phyloP scores from a whole-genome alignment of 1,140 invertebrate species.

The Platorchestia sp. region DNA sequence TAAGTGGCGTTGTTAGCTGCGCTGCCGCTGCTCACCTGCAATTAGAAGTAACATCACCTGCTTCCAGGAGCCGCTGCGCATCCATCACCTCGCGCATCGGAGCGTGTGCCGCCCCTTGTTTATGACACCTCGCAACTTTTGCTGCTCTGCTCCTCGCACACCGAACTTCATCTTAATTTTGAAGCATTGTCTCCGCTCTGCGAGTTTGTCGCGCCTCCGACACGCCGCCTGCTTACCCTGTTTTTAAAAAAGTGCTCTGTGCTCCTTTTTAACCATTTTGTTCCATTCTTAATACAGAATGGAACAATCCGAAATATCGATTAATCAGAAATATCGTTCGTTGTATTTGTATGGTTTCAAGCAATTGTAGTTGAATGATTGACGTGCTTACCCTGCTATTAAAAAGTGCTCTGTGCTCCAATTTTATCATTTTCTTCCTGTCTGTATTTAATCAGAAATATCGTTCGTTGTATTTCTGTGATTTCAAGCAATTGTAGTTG shows the following conservation, averaged over 20 bases:
- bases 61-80: neutral
- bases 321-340: neutral
- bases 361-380: neutral
- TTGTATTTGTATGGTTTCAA: neutral
- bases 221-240: no score
- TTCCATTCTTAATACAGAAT: neutral
- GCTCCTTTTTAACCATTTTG: neutral
- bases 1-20: neutral
- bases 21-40: neutral
- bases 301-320: no score
- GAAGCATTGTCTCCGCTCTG: neutral
- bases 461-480: neutral
- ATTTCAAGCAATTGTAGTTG: neutral
- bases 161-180: neutral
- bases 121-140: conserved; percentile 47
- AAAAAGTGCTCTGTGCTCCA: neutral
- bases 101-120: neutral
- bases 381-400: no score
- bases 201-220: neutral
- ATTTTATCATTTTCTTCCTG: neutral
- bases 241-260: neutral
- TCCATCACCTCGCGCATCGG: neutral
- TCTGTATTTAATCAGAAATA: neutral
- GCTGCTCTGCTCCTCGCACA: conserved; percentile 34
- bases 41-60: conserved; percentile 26